A percentile compares a stretch with the other conserved stretches of the same genome.
Conservation (phyloP, 2,113 vertebrate genomes). For the Talpa occidentalis region DNA sequence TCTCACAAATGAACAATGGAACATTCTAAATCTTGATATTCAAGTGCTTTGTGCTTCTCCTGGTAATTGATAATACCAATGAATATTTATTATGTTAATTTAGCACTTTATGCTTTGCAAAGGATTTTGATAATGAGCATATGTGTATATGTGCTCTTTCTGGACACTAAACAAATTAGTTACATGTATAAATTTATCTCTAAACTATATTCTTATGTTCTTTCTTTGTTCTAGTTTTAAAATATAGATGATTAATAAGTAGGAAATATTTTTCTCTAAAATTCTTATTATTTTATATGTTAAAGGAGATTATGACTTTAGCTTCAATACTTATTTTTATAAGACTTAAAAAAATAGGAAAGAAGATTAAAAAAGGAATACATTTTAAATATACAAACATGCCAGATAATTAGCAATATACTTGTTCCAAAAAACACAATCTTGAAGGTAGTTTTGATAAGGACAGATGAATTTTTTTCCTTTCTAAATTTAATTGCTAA, state of each 20-base stretch:
- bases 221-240: slow-evolving; percentile 1
- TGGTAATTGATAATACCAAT: neutral
- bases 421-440: neutral
- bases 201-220: neutral
- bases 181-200: neutral
- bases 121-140: neutral
- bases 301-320: neutral
- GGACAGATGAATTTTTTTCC: neutral
- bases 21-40: slow-evolving; percentile 19
- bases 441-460: neutral
- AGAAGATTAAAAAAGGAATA: neutral
- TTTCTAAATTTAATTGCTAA: slow-evolving; percentile 5
- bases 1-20: slow-evolving; percentile 2
- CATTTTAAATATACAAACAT: neutral
- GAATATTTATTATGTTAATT: slow-evolving; percentile 49
- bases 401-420: neutral
- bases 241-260: neutral
- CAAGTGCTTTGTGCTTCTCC: neutral
- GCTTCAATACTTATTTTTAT: neutral
- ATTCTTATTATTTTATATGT: neutral
- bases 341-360: neutral
- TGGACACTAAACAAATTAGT: neutral
- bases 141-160: neutral
- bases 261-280: neutral
- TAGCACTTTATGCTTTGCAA: slow-evolving; percentile 17